A percentile compares a stretch with the other conserved stretches of the same genome.
phyloP scores from a whole-genome alignment of 35 echinoderm and acorn worm genomes.

The Lytechinus variegatus region DNA sequence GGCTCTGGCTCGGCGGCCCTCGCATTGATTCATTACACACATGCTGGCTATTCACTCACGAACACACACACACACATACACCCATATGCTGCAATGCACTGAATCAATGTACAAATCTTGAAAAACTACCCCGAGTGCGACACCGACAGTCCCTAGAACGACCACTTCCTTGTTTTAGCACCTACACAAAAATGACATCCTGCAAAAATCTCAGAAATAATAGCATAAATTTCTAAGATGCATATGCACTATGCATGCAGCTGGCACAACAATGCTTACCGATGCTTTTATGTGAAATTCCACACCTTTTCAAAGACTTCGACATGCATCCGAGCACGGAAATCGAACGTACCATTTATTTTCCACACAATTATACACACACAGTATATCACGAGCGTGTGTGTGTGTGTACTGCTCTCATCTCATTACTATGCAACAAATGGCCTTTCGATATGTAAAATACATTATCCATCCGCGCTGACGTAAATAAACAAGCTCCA shows the following conservation, averaged over 20 bases:
- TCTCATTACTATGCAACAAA: conserved; percentile 56
- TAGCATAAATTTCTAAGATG: conserved; percentile 48
- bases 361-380: neutral
- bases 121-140: conserved; percentile 32
- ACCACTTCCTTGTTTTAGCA: conserved; percentile 53
- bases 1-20: neutral
- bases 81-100: neutral
- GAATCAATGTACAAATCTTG: neutral
- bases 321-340: conserved; percentile 49
- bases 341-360: conserved; percentile 48
- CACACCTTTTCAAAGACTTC: conserved; percentile 54
- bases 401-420: neutral
- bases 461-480: conserved; percentile 45
- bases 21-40: conserved; percentile 2
- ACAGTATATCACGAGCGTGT: neutral
- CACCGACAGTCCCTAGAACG: neutral
- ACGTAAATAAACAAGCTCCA: conserved; percentile 30
- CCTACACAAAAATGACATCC: conserved; percentile 40
- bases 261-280: conserved; percentile 44
- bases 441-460: conserved; percentile 54
- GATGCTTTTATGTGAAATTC: conserved; percentile 56
- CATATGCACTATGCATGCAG: conserved; percentile 49
- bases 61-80: conserved; percentile 19
- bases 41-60: neutral
- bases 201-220: conserved; percentile 56